phyloP scores from a whole-genome alignment of 2,797 vertebrate species.

The Fringilla coelebs region DNA sequence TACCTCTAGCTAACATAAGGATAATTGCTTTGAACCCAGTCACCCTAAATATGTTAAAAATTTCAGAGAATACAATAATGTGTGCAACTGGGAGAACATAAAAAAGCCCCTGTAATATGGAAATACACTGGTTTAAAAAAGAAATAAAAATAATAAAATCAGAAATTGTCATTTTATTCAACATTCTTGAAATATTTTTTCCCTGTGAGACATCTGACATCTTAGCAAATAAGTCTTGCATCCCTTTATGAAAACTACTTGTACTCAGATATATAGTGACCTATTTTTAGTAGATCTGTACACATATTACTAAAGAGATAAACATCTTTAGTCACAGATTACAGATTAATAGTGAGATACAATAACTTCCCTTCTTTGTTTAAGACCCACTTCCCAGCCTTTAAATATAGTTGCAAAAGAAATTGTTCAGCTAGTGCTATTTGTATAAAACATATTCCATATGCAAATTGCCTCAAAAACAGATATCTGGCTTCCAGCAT shows the following conservation, averaged over 20 bases:
- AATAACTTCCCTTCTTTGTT: neutral
- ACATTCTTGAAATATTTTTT: neutral
- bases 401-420: neutral
- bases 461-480: neutral
- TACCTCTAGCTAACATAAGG: neutral
- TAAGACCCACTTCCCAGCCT: neutral
- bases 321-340: neutral
- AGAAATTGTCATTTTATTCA: neutral
- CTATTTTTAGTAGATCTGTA: neutral
- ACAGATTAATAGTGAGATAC: neutral
- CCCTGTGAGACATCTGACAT: neutral
- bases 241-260: neutral
- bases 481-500: neutral
- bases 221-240: neutral
- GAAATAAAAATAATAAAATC: neutral
- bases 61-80: neutral
- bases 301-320: neutral
- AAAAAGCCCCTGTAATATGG: too few species aligned
- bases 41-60: neutral
- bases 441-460: neutral
- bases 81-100: neutral
- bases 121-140: neutral
- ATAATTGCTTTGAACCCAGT: neutral
- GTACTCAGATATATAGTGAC: neutral
- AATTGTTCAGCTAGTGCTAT: neutral